Evolutionary conservation across 2,113 vertebrate genomes (phyloP), one percentile per base, ranked within the genome.

Genomic region (Gorsachius goisagi): DNA sequence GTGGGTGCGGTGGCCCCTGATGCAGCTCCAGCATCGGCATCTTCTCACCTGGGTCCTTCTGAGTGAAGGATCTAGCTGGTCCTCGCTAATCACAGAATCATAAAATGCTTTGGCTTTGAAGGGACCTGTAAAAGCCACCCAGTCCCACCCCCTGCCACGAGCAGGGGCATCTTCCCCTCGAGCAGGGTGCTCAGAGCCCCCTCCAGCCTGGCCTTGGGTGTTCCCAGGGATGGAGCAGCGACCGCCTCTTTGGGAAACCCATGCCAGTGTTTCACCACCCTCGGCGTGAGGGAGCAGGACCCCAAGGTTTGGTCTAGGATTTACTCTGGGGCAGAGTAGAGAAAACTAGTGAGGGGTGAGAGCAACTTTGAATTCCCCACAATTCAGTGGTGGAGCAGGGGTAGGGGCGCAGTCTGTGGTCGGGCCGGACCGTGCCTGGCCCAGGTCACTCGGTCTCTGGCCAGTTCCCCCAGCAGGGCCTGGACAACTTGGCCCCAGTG

Each of bases 1-100:
- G 9, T 9, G 33, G 15, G 6, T 26, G 30, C 1, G 0, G 17
- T 35, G 45, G 24, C 22, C 3, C 12, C n/a, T 0, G 1, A 19
- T 5, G 10, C 9, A 66, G 47, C 52, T 41, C 20, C 47, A 75
- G 58, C 39, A 30, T 2, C 56, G 58, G 37, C 59, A 28, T 44
- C 64, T 91, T 30, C 72, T 39, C 49, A 13, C 33, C 50, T n/a
- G 45, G 19, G 9, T 16, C 69, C 33, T 41, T 49, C 55, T 63
- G 37, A 67, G 66, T 1, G 4, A 77, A 87, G 28, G 63, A 32
- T 76, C 39, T 39, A 39, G 39, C 39, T 7, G n/a, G 50, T 68
- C 13, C 64, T 24, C 12, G 2, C 44, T 32, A 20, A 45, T 30
- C 4, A 9, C 12, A 24, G 39, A 45, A n/a, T 66, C 14, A 55